Conservation (phyloP, 2,888 invertebrate genomes). For the Creontiades dilutus region DNA sequence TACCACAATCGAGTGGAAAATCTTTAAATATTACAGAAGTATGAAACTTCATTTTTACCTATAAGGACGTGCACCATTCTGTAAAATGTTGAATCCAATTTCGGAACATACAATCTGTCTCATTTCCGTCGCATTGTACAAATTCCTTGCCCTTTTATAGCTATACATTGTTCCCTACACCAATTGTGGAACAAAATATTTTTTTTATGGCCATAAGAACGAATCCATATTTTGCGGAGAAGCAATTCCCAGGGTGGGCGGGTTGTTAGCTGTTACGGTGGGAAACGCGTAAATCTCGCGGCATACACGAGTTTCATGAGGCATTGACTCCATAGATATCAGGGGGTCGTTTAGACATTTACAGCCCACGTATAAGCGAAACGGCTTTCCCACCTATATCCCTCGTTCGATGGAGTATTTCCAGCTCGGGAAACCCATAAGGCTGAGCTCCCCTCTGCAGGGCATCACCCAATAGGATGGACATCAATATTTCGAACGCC, state of each 20-base stretch:
- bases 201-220: not conserved
- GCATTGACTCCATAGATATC: constrained; percentile 32
- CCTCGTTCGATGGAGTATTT: not conserved
- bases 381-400: not conserved
- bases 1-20: no score
- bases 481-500: not conserved
- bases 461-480: not conserved
- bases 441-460: not conserved
- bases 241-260: not conserved
- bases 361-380: not conserved
- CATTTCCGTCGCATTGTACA: no score
- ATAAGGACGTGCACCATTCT: no score
- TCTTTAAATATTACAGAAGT: no score
- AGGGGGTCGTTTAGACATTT: not conserved
- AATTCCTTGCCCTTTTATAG: no score
- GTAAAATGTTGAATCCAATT: no score
- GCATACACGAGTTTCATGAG: constrained; percentile 22
- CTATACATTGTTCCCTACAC: no score
- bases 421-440: constrained; percentile 13
- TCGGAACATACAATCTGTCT: no score
- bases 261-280: not conserved
- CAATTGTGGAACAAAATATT: no score
- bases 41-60: no score
- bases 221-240: constrained; percentile 8
- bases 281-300: not conserved